A percentile compares a stretch with the other conserved stretches of the same genome.
Conservation (phyloP, 2,888 invertebrate species). For the Campopleginae sp. region DNA sequence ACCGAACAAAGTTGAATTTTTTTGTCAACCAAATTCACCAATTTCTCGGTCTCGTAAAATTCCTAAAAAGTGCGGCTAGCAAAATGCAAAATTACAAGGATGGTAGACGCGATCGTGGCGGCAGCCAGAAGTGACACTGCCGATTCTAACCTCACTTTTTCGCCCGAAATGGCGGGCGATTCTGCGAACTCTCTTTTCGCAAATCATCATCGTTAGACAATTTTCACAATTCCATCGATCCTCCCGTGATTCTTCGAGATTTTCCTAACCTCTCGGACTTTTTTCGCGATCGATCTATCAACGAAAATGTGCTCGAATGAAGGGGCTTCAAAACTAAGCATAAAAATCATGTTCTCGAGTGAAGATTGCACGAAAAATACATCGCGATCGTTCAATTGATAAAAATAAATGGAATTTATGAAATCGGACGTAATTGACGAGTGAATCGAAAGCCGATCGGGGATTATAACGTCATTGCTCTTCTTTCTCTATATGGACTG, state of each 20-base stretch:
- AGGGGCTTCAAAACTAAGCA: too few relatives aligned
- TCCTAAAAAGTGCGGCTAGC: too few relatives aligned
- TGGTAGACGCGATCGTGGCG: not conserved
- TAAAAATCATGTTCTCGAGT: too few relatives aligned
- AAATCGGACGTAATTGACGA: not conserved
- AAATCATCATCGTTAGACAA: not conserved
- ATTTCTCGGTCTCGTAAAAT: not conserved
- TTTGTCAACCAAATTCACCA: not conserved
- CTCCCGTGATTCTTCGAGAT: not conserved
- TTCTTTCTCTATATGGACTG: constrained; percentile 15
- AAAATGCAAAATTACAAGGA: too few relatives aligned
- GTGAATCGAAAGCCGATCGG: not conserved
- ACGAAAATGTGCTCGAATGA: too few relatives aligned
- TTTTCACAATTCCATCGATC: not conserved
- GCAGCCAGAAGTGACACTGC: too few relatives aligned
- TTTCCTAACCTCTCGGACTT: not conserved
- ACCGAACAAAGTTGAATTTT: not conserved
- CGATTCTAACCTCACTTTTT: too few relatives aligned
- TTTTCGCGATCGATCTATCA: not conserved
- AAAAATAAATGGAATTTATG: not conserved
- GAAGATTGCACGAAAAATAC: too few relatives aligned
- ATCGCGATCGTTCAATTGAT: too few relatives aligned
- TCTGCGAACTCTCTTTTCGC: not conserved
- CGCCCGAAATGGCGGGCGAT: not conserved
- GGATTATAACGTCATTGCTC: constrained; percentile 19